Evolutionary conservation across 2,113 vertebrate genomes (phyloP).

Genomic region (Nothobranchius furzeri): DNA sequence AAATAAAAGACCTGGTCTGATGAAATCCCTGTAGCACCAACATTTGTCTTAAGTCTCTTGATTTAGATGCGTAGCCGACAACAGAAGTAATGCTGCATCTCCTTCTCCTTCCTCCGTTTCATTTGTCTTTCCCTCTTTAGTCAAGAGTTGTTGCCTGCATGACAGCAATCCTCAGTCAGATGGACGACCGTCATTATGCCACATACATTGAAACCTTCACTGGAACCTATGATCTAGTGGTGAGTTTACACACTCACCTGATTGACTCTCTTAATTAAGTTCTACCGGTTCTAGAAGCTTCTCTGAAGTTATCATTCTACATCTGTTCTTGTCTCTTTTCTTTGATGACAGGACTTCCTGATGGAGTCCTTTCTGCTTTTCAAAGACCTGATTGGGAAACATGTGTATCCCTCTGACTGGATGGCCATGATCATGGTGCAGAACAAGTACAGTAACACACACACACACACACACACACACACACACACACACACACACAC

Average conservation of each 20-base stretch:
- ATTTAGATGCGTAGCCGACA: conserved; percentile 22
- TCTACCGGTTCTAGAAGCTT: not conserved
- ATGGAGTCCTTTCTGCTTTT: conserved; percentile 98
- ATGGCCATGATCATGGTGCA: conserved; percentile 99
- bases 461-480: not conserved
- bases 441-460: conserved; percentile 85
- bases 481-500: no score
- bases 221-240: conserved; percentile 88
- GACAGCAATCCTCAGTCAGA: conserved; percentile 96
- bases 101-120: conserved; percentile 11
- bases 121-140: conserved; percentile 65
- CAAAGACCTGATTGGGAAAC: conserved; percentile 94
- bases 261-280: not conserved
- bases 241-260: conserved; percentile 70
- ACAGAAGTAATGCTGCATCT: conserved; percentile 23
- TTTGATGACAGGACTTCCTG: conserved; percentile 88
- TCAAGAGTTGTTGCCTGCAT: conserved; percentile 96
- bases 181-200: conserved; percentile 91
- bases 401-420: conserved; percentile 95
- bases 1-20: conserved; percentile 9
- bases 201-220: conserved; percentile 92
- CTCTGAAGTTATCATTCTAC: not conserved
- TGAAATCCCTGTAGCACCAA: not conserved
- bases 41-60: not conserved
- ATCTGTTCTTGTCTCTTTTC: not conserved